These are phyloP conservation scores for Propsilocerus akamusi DNA, from an alignment of 1,140 invertebrate genomes.

Conservation along the genomic window DNA sequence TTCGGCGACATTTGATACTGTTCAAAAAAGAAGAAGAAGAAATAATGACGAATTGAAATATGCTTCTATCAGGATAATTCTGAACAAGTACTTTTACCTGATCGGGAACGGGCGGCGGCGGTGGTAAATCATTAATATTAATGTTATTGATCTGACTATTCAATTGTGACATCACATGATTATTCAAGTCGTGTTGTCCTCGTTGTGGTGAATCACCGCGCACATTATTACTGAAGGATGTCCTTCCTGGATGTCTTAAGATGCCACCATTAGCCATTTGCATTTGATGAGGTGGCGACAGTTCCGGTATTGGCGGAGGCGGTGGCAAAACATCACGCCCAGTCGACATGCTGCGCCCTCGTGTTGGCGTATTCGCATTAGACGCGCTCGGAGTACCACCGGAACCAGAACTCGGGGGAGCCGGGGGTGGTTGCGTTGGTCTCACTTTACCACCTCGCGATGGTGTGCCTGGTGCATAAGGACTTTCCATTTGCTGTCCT, in stretches of 20 bases:
- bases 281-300: constrained; percentile 23
- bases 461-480: constrained; percentile 32
- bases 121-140: constrained; percentile 32
- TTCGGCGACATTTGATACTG: constrained; percentile 19
- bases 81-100: constrained; percentile 16
- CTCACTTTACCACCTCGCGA: constrained; percentile 36
- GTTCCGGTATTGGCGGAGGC: constrained; percentile 64
- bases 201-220: constrained; percentile 23
- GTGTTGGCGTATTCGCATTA: constrained; percentile 42
- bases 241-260: constrained; percentile 15
- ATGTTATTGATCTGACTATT: constrained; percentile 21
- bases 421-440: constrained; percentile 71
- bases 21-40: neutral
- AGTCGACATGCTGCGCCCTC: constrained; percentile 42
- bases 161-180: constrained; percentile 21
- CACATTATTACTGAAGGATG: constrained; percentile 21
- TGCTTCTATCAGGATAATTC: too few species aligned
- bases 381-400: constrained; percentile 51
- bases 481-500: constrained; percentile 25
- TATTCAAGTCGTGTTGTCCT: constrained; percentile 19
- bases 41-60: too few species aligned
- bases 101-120: constrained; percentile 35
- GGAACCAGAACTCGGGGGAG: constrained; percentile 49
- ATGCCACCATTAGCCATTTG: constrained; percentile 18
- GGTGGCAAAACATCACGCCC: constrained; percentile 57